These are phyloP conservation scores for Noctua janthina DNA, from an alignment of 2,888 invertebrate species.

Conservation along the genomic window DNA sequence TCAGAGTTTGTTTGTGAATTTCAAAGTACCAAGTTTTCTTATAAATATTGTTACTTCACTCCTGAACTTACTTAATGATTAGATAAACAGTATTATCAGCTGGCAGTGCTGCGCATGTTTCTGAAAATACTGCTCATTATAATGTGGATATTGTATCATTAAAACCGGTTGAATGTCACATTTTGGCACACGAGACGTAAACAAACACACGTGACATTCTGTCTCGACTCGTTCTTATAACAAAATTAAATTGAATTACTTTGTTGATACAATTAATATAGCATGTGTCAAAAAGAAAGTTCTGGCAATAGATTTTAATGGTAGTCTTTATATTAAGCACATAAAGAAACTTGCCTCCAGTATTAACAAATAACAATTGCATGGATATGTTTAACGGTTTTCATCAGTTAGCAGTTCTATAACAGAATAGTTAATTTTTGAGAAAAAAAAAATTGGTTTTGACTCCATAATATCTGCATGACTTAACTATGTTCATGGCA, in stretches of 20 bases:
- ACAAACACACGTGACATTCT: conserved; percentile 35
- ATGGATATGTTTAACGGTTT: conserved; percentile 11
- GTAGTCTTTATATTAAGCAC: conserved; percentile 10
- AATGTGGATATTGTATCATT: conserved; percentile 4
- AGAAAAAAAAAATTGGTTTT: conserved; percentile 3
- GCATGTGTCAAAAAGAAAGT: conserved; percentile 14
- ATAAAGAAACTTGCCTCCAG: background rate
- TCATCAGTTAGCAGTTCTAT: conserved; percentile 2
- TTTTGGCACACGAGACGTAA: conserved; percentile 38
- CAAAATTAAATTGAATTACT: conserved; percentile 11
- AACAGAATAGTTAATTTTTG: conserved; percentile 8
- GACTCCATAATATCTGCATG: background rate
- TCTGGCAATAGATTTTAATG: background rate
- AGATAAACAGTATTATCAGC: conserved; percentile 23
- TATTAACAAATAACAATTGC: conserved; percentile 1
- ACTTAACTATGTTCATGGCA: background rate
- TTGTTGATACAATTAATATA: conserved; percentile 22
- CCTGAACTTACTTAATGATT: conserved; percentile 21
- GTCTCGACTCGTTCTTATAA: conserved; percentile 1
- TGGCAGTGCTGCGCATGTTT: conserved; percentile 4
- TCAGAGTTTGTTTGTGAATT: conserved; percentile 37
- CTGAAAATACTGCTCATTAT: conserved; percentile 18
- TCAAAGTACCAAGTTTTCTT: conserved; percentile 43
- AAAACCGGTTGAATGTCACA: conserved; percentile 27
- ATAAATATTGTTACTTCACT: conserved; percentile 30